A percentile compares a stretch with the other conserved stretches of the same genome.
phyloP scores from a whole-genome alignment of 2,888 invertebrate genomes.

The Volucella bombylans region DNA sequence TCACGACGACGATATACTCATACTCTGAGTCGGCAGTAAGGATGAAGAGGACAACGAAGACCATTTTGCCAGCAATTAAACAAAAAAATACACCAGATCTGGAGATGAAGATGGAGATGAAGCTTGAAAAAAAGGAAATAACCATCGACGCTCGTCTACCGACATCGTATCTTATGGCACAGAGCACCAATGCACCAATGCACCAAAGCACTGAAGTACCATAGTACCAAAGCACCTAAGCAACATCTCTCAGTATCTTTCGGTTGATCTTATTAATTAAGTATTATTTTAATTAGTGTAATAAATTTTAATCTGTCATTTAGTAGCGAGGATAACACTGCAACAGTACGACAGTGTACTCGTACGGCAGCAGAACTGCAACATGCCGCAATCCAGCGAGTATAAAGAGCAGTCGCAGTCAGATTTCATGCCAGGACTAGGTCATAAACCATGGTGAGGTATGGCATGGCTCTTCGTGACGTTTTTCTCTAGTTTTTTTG shows the following conservation, averaged over 20 bases:
- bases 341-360: background rate
- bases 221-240: constrained; percentile 14
- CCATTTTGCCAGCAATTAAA: constrained; percentile 63
- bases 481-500: constrained; percentile 1
- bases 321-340: constrained; percentile 32
- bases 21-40: constrained; percentile 1
- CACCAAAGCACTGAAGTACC: constrained; percentile 14
- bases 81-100: background rate
- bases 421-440: constrained; percentile 65
- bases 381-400: constrained; percentile 32
- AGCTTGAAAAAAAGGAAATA: constrained; percentile 1
- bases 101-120: too few species aligned
- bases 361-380: constrained; percentile 12
- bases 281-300: constrained; percentile 83
- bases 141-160: background rate
- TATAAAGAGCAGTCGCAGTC: constrained; percentile 28
- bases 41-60: constrained; percentile 24
- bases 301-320: constrained; percentile 79
- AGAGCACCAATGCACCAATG: constrained; percentile 18
- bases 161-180: constrained; percentile 40
- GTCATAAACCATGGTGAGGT: constrained; percentile 71
- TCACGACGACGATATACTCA: constrained; percentile 7
- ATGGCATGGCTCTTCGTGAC: constrained; percentile 62
- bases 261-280: constrained; percentile 82
- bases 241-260: constrained; percentile 54